Evolutionary conservation across 2,888 invertebrate species (phyloP).

Genomic region (Sicus ferrugineus): DNA sequence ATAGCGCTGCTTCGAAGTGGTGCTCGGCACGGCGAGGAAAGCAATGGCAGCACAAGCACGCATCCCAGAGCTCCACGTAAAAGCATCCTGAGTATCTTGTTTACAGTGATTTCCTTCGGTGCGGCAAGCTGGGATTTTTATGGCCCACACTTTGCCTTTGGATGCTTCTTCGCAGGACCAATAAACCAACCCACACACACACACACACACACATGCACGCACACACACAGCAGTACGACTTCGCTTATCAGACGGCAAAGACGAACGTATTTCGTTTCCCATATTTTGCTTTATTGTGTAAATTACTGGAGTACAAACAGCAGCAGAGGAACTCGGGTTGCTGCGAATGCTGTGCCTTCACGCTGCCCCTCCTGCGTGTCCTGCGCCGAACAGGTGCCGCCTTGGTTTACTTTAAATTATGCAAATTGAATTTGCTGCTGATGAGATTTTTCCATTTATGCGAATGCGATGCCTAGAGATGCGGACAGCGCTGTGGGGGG

Average conservation of each 20-base stretch:
- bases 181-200: constrained; percentile 2
- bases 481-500: neutral
- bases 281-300: constrained; percentile 11
- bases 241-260: neutral
- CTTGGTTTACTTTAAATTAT: constrained; percentile 39
- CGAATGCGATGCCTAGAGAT: neutral
- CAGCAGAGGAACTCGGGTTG: neutral
- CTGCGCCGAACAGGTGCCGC: constrained; percentile 10
- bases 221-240: neutral
- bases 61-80: no score
- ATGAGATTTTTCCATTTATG: constrained; percentile 32
- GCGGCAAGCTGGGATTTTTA: neutral
- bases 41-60: no score
- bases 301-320: constrained; percentile 12
- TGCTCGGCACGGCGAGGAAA: no score
- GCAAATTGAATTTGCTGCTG: constrained; percentile 40
- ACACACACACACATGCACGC: no score
- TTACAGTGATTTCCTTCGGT: neutral
- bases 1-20: no score
- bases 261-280: neutral
- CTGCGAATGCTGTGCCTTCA: neutral
- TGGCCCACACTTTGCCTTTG: neutral
- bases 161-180: neutral
- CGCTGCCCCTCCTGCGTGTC: neutral
- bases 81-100: no score